Evolutionary conservation across 2,888 invertebrate species (phyloP), one percentile per base, ranked within the genome.

Genomic region (Griposia aprilina): DNA sequence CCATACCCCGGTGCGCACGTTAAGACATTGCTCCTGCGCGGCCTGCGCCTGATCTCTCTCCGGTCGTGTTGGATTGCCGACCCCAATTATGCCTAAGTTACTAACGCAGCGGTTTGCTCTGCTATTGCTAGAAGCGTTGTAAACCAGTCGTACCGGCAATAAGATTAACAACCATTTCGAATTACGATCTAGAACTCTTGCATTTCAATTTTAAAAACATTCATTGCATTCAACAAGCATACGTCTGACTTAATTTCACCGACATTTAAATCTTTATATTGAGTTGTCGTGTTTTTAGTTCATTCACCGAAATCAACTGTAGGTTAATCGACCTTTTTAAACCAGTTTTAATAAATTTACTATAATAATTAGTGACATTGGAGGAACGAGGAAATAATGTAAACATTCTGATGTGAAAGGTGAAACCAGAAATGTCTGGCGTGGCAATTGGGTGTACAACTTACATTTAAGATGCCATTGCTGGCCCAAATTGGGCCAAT

Each of bases 401-500:
- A 50, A 52, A 7, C 50, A 78, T 45, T 50, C 50, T 62, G 15
- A 8, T 55, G 15, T 60, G 69, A 71, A 71, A 81, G 84, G 62
- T 72, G 45, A 59, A 71, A 83, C 36, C 41, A 63, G 50, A 83
- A 55, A 6, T 52, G 11, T 50, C 55, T 57, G 11, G 2, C 20
- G 48, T 45, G 36, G 17, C 41, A 36, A 78, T n/a, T 67, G 30
- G 30, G 30, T 30, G 2, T 59, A 60, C 66, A 50, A n/a, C 15
- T n/a, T 30, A 78, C 69, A 59, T 36, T 10, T 45, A 50, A 50
- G 59, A n/a, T 62, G 80, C 68, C 72, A 83, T 69, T 50, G 41
- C 26, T 79, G 66, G 23, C 15, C 57, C 45, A 8, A 82, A 81
- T 75, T 30, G 23, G 72, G 62, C 52, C 81, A 76, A 81, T 81